phyloP scores from a whole-genome alignment of 92 coral and sea anemone genomes.

The Palythoa grandiflora region DNA sequence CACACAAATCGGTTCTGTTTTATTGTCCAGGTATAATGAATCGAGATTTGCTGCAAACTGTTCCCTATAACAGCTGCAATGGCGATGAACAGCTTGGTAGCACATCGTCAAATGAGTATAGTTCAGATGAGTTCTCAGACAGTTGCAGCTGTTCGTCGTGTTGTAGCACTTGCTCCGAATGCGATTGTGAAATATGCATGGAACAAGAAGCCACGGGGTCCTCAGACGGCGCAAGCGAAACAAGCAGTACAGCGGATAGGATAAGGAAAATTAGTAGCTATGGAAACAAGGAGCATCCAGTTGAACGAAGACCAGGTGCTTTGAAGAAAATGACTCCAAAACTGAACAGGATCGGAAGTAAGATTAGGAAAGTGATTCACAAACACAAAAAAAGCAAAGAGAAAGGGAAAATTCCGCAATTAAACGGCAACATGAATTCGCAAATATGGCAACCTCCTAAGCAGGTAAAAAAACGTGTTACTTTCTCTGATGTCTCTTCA shows the following conservation, averaged over 20 bases:
- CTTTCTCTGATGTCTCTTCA: conserved; percentile 74
- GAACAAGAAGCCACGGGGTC: neutral
- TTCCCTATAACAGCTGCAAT: neutral
- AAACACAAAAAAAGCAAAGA: conserved; percentile 9
- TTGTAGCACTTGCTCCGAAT: conserved; percentile 76
- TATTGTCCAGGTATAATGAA: conserved; percentile 8
- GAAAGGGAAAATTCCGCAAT: neutral
- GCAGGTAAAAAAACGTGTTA: conserved; percentile 70
- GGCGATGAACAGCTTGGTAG: conserved; percentile 1
- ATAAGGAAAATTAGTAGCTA: neutral
- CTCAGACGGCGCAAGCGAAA: conserved; percentile 22
- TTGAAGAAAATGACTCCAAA: conserved; percentile 40
- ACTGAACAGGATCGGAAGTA: conserved; percentile 25
- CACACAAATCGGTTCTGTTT: neutral
- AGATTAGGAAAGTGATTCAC: conserved; percentile 11
- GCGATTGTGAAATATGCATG: conserved; percentile 53
- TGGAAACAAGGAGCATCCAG: neutral
- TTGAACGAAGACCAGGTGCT: conserved; percentile 13
- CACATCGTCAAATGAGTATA: conserved; percentile 26
- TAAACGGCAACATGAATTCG: conserved; percentile 7
- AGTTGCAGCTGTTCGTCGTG: conserved; percentile 84
- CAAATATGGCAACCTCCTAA: conserved; percentile 28
- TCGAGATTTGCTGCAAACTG: neutral
- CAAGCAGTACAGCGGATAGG: neutral
- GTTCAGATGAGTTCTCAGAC: conserved; percentile 29